Conservation (phyloP, 2,888 invertebrate genomes). For the Drosophila mercatorum region DNA sequence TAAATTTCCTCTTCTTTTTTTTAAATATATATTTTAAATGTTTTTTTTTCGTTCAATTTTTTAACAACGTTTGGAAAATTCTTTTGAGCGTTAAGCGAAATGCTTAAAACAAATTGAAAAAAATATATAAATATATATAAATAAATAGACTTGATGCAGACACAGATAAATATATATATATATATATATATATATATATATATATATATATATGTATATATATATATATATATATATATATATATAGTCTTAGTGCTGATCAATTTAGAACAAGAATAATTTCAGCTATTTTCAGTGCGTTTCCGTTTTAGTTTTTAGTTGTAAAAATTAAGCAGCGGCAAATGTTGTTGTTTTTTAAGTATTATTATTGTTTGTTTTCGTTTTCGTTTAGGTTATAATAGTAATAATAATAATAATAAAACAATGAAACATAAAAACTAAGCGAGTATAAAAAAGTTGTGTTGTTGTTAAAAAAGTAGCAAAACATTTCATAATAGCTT, state of each 20-base stretch:
- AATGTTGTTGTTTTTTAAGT: constrained; percentile 27
- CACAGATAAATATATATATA: constrained; percentile 11
- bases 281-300: constrained; percentile 64
- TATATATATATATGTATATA: constrained; percentile 32
- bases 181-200: constrained; percentile 11
- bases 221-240: constrained; percentile 1
- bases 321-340: constrained; percentile 50
- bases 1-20: constrained; percentile 9
- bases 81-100: constrained; percentile 38
- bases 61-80: constrained; percentile 55
- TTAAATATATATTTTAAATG: background rate
- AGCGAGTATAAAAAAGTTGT: constrained; percentile 75
- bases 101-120: constrained; percentile 33
- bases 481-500: constrained; percentile 61
- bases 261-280: constrained; percentile 65
- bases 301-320: constrained; percentile 31
- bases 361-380: constrained; percentile 36
- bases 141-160: constrained; percentile 32
- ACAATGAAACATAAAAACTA: constrained; percentile 74
- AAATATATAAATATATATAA: constrained; percentile 23
- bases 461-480: constrained; percentile 62
- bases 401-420: constrained; percentile 59
- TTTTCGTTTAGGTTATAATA: constrained; percentile 21
- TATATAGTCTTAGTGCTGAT: constrained; percentile 6
- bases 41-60: constrained; percentile 30